Evolutionary conservation across 30 jellyfish, hydroid and myxozoan species (phyloP), one percentile per base, ranked within the genome.

Genomic region (Aurelia coerulea): DNA sequence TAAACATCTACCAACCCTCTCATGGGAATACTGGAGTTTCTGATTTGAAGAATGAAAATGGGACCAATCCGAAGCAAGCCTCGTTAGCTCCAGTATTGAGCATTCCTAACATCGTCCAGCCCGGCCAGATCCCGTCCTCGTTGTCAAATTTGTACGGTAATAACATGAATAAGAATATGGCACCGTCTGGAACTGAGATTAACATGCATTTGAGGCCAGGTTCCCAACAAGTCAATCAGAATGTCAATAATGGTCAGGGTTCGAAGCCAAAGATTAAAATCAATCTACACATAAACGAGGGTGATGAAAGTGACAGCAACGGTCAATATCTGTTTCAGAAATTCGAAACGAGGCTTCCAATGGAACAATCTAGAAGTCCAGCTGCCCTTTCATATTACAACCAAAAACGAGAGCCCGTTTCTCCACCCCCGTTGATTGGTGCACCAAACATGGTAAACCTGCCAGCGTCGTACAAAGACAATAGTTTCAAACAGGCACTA

Each of bases 251-350:
- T 71, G 71, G 53, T 16, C 62, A 10, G 34, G 52, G 42, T 16
- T 35, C 65, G 29, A 69, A 59, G 16, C 79, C 76, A 34, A 63
- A 50, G 34, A 82, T 82, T 2, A 70, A 71, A 39, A 82, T 82
- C 31, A 82, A 82, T 46, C 56, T 82, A 50, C 91, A 82, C 19
- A 82, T 82, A 7, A 82, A 82, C 51, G 91, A 82, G 12, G 91
- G 80, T 33, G 56, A 46, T 46, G 91, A 69, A 11, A 76, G 42
- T 46, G 77, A 83, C 2, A 80, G 50, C 3, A 35, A 32, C 50
- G 80, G 72, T 16, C 91, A 82, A 32, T 82, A 82, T 46, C 73
- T 82, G 59, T 80, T 80, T 16, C 84, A 72, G 18, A 71, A 74
- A 37, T 82, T 39, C 35, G 85, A 68, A 4, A 64, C 84, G 59